Conservation (phyloP, 30 jellyfish, hydroid and myxozoan genomes). For the Nemopilema nomurai region DNA sequence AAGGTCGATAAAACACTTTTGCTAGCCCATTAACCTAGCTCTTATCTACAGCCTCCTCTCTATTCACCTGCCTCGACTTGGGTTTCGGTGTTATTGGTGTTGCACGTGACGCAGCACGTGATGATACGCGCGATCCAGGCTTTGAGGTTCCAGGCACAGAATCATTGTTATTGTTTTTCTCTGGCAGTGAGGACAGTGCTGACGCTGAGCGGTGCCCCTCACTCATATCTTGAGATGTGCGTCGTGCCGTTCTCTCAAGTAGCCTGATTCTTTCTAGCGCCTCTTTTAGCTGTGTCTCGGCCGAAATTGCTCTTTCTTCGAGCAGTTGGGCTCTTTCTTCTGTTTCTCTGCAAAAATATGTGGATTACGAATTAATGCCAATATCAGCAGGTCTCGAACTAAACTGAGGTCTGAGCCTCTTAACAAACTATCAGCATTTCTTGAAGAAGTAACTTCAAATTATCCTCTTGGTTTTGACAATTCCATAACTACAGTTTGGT, state of each 20-base stretch:
- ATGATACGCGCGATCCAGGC: background rate
- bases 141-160: slow-evolving; percentile 6
- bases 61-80: background rate
- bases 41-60: background rate
- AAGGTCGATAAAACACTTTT: background rate
- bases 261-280: slow-evolving; percentile 80
- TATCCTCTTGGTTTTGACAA: no score
- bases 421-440: no score
- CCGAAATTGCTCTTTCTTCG: slow-evolving; percentile 76
- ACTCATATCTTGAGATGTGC: slow-evolving; percentile 46
- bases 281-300: slow-evolving; percentile 66
- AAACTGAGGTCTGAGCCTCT: no score
- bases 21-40: background rate
- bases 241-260: slow-evolving; percentile 68
- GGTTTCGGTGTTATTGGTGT: background rate
- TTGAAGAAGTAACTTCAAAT: no score
- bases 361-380: background rate
- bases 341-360: slow-evolving; percentile 46
- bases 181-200: slow-evolving; percentile 15
- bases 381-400: no score
- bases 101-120: slow-evolving; percentile 3
- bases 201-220: background rate
- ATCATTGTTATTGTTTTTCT: background rate
- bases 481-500: no score
- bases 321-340: slow-evolving; percentile 76